Evolutionary conservation across 2,113 vertebrate genomes (phyloP).

Genomic region (Lontra canadensis): DNA sequence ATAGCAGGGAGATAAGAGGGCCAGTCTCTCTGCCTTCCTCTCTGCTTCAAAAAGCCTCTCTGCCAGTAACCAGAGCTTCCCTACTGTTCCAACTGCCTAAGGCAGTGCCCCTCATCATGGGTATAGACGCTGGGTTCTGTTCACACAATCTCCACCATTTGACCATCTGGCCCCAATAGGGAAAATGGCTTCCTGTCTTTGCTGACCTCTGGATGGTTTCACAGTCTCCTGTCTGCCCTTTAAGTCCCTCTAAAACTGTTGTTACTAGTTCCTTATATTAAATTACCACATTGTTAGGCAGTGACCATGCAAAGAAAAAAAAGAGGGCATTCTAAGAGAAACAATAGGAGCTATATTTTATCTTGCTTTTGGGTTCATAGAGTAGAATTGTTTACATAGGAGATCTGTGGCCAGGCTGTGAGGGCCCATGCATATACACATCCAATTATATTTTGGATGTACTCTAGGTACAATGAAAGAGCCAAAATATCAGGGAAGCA

Average conservation of each 20-base stretch:
- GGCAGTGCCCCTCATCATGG: background rate
- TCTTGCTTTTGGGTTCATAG: background rate
- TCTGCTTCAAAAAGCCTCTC: background rate
- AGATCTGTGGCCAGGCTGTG: background rate
- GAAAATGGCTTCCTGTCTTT: background rate
- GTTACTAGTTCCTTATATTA: background rate
- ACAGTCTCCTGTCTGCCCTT: background rate
- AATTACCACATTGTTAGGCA: background rate
- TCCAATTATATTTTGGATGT: background rate
- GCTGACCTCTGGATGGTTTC: background rate
- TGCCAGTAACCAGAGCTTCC: rapidly evolving
- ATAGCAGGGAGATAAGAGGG: rapidly evolving
- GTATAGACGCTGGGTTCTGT: background rate
- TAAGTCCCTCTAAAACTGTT: rapidly evolving
- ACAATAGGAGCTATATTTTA: background rate
- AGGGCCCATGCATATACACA: background rate
- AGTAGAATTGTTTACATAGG: background rate
- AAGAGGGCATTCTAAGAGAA: background rate
- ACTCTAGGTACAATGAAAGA: background rate
- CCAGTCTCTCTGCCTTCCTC: background rate
- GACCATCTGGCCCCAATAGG: no score
- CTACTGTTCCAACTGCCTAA: background rate
- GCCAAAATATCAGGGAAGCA: background rate
- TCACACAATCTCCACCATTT: rapidly evolving
- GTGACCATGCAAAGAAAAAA: background rate